Base-by-base conservation (phyloP, 2,113 vertebrate species). In the Epinephelus cyanopodus region DNA sequence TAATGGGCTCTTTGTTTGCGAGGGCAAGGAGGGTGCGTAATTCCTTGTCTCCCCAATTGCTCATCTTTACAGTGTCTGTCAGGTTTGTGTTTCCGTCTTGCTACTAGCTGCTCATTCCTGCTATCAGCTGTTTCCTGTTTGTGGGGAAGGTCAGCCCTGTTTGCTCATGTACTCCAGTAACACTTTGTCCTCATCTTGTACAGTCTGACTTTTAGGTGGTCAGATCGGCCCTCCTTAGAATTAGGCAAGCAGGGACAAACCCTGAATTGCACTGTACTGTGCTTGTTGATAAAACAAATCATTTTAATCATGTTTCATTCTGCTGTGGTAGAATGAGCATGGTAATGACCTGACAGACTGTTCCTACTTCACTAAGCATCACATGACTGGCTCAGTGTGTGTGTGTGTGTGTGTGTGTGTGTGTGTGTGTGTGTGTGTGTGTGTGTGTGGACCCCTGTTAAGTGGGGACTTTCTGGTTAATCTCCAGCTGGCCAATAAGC, bases 401-500 rank as follows among this genome's bases (percentile, higher is more conserved):
- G 37, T 75, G 66, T 62, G 39, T 75, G 29, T 29, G 57, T 54
- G 65, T 64, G 58, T 72, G 66, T 77, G 61, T 50, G 50, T 58
- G 84, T 74, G 63, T 58, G 79, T 75, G 62, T 54, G 67, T 56
- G 60, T 50, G 53, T 71, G 83, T 58, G 73, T 57, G 52, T 70
- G 78, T 61, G 66, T 74, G 74, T 68, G 68, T 84, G 79, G 68
- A 93, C 82, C 83, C 77, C 77, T 81, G 75, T 86, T 79, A 91
- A 91, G 82, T 68, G 72, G 92, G 83, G 87, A 91, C 87, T 93
- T 93, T 87, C 87, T 82, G 89, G 88, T 90, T 94, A 95, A 95
- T 93, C 94, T 84, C 93, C 92, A 94, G 92, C 92, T 94, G 93
- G 93, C 85, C 83, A 78, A 70, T 95, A 95, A 95, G 94, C 90